A percentile compares a stretch with the other conserved stretches of the same genome.
Conservation (phyloP, 2,888 invertebrate genomes). For the Agrilus mali region DNA sequence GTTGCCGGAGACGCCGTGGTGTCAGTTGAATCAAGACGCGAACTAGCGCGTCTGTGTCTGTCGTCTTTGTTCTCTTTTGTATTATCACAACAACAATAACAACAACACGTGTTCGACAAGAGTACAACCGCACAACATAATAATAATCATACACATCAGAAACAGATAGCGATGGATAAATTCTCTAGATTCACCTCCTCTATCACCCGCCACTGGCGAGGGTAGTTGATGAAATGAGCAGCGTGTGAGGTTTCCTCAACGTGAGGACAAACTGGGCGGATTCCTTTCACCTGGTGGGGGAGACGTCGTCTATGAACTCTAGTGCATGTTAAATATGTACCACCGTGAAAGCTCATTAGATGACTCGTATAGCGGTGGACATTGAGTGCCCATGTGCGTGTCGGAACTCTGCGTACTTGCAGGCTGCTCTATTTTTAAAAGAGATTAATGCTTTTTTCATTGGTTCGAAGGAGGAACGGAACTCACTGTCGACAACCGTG, state of each 20-base stretch:
- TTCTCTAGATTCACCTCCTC: constrained; percentile 9
- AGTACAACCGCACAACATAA: constrained; percentile 25
- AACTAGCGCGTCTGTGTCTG: constrained; percentile 24
- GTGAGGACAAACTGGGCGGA: too few species aligned
- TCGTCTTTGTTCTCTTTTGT: constrained; percentile 8
- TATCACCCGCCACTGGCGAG: constrained; percentile 14
- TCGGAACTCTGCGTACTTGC: constrained; percentile 29
- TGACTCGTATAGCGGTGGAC: constrained; percentile 31
- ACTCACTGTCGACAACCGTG: constrained; percentile 21
- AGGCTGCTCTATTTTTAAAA: constrained; percentile 36
- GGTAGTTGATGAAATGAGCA: constrained; percentile 16
- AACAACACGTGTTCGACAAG: constrained; percentile 22
- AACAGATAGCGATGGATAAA: background rate
- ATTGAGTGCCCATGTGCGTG: constrained; percentile 28
- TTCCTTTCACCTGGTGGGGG: constrained; percentile 15
- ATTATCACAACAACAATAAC: constrained; percentile 11
- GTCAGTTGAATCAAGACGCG: constrained; percentile 23
- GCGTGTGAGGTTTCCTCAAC: background rate
- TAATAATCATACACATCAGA: constrained; percentile 2
- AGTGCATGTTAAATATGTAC: constrained; percentile 37
- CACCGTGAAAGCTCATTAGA: constrained; percentile 36
- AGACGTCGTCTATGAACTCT: constrained; percentile 34
- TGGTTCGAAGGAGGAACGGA: constrained; percentile 34
- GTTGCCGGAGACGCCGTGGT: constrained; percentile 40
- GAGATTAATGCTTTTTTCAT: constrained; percentile 41